A percentile compares a stretch with the other conserved stretches of the same genome.
Conservation (phyloP, 2,888 invertebrate genomes). For the Odontomyia ornata region DNA sequence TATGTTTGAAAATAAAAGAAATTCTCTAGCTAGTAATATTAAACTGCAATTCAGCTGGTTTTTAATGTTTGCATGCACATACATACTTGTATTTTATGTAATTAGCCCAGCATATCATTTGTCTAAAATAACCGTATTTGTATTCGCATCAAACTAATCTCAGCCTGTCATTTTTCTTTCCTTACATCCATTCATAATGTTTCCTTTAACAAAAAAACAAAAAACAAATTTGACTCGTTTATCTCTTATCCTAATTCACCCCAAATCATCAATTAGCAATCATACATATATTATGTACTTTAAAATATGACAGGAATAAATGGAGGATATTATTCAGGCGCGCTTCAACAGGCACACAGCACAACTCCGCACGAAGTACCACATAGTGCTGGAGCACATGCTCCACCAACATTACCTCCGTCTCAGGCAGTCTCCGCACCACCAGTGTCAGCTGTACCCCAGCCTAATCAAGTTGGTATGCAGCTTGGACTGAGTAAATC, state of each 20-base stretch:
- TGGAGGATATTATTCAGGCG: slow-evolving; percentile 76
- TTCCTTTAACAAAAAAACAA: no score
- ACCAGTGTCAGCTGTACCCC: slow-evolving; percentile 62
- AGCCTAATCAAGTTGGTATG: slow-evolving; percentile 63
- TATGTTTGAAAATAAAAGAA: no score
- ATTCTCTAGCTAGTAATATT: no score
- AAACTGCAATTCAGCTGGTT: no score
- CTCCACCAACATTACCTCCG: slow-evolving; percentile 62
- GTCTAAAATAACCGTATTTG: no score
- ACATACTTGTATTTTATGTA: no score
- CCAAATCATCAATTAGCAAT: slow-evolving; percentile 46
- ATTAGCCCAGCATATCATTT: no score
- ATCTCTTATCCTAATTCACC: not conserved
- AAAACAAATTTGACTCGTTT: no score
- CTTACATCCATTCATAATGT: no score
- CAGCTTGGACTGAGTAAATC: slow-evolving; percentile 67
- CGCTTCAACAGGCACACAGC: slow-evolving; percentile 87
- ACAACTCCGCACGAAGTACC: slow-evolving; percentile 83
- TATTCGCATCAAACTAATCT: no score
- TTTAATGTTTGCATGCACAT: no score
- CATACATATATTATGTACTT: slow-evolving; percentile 58
- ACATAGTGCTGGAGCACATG: slow-evolving; percentile 63
- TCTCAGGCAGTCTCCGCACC: slow-evolving; percentile 66
- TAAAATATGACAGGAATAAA: slow-evolving; percentile 70
- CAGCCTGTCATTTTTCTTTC: no score